phyloP scores from a whole-genome alignment of 2,888 invertebrate species.

The Sisyra nigra region DNA sequence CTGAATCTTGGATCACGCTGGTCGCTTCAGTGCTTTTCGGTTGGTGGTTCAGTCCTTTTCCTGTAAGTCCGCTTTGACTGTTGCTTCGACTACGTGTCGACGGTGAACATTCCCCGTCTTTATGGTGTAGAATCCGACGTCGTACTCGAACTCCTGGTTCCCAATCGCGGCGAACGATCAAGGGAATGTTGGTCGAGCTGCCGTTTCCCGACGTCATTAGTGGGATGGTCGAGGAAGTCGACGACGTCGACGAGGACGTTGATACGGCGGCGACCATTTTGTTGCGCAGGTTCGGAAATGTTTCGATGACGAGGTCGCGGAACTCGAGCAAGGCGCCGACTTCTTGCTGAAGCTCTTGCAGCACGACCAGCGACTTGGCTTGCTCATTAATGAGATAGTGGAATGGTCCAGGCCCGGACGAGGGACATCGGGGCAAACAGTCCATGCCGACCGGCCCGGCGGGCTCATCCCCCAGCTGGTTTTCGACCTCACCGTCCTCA shows the following conservation, averaged over 20 bases:
- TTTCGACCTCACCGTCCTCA: constrained; percentile 7
- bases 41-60: constrained; percentile 28
- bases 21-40: constrained; percentile 39
- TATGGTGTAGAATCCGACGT: constrained; percentile 21
- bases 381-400: constrained; percentile 76
- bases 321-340: constrained; percentile 82
- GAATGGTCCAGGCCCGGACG: constrained; percentile 53
- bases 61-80: constrained; percentile 33
- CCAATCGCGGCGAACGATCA: constrained; percentile 48
- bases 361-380: constrained; percentile 70
- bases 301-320: constrained; percentile 87
- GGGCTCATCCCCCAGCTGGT: constrained; percentile 20
- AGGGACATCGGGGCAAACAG: constrained; percentile 60
- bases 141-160: constrained; percentile 67
- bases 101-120: constrained; percentile 17
- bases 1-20: constrained; percentile 63
- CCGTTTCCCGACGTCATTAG: constrained; percentile 14
- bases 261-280: constrained; percentile 57
- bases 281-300: constrained; percentile 78
- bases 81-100: constrained; percentile 39
- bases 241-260: constrained; percentile 28
- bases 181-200: constrained; percentile 32
- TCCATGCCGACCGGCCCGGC: constrained; percentile 57
- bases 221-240: constrained; percentile 17
- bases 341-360: constrained; percentile 88